Evolutionary conservation across 2,113 vertebrate genomes (phyloP).

Genomic region (Chaetodon auriga): DNA sequence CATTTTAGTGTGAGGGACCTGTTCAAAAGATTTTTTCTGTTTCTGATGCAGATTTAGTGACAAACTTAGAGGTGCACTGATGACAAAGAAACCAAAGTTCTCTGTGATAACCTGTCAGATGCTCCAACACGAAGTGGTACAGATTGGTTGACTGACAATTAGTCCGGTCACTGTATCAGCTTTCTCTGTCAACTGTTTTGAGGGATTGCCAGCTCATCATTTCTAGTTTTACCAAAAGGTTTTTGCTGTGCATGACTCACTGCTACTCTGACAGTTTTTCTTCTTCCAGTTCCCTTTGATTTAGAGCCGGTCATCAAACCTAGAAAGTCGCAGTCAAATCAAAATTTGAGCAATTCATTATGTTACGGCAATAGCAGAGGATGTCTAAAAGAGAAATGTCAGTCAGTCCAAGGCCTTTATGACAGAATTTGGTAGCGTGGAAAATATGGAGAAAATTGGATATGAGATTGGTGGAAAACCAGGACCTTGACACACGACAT

Average conservation of each 20-base stretch:
- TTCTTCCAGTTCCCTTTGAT: not conserved
- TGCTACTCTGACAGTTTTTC: not conserved
- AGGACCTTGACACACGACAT: not conserved
- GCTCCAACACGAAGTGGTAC: not conserved
- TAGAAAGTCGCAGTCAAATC: constrained; percentile 1
- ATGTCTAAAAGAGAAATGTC: not conserved
- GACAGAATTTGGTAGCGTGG: not conserved
- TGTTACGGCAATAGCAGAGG: not conserved
- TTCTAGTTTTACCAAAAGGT: constrained; percentile 2
- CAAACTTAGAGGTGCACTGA: not conserved
- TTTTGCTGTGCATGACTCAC: not conserved
- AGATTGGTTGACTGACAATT: not conserved
- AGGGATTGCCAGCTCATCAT: constrained; percentile 17
- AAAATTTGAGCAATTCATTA: constrained; percentile 8
- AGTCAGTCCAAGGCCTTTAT: constrained; percentile 11
- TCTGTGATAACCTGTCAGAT: not conserved
- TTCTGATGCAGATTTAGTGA: too few relatives aligned
- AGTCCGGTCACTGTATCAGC: constrained; percentile 3
- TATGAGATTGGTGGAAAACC: constrained; percentile 22
- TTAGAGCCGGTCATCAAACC: constrained; percentile 8
- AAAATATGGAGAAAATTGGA: constrained; percentile 23
- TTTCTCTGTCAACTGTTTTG: not conserved
- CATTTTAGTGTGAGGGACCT: not conserved
- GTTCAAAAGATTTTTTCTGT: not conserved
- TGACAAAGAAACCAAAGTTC: not conserved